Conservation (phyloP, 2,797 vertebrate genomes). For the Australoheros facetus region DNA sequence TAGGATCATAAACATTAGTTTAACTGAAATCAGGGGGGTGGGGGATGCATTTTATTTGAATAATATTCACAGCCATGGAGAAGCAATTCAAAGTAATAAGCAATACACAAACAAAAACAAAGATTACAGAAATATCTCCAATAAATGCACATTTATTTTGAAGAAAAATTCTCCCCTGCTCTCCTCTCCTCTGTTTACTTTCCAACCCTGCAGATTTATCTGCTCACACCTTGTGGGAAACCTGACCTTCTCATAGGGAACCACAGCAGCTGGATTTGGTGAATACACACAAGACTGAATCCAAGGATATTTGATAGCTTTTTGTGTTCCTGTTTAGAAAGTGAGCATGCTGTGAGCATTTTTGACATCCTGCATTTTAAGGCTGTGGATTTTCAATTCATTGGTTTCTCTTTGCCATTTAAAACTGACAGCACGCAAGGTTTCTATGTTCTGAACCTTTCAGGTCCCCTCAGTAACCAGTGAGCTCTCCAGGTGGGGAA, state of each 20-base stretch:
- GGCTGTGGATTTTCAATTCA: background rate
- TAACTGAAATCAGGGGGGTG: background rate
- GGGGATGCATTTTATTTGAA: background rate
- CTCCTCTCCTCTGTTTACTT: background rate
- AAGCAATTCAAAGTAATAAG: background rate
- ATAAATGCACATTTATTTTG: background rate
- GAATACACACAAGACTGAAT: background rate
- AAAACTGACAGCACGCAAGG: background rate
- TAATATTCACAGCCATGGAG: background rate
- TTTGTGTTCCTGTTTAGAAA: background rate
- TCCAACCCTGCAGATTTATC: background rate
- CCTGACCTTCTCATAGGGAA: background rate
- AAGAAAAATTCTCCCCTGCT: background rate
- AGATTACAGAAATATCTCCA: background rate
- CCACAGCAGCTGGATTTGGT: background rate
- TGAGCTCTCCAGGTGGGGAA: constrained; percentile 8
- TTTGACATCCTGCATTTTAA: background rate
- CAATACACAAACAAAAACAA: background rate
- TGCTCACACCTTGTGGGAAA: background rate
- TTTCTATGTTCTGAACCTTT: background rate
- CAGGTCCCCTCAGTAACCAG: background rate
- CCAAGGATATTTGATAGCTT: background rate
- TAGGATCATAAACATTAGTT: background rate
- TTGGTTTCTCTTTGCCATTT: background rate
- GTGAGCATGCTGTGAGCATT: background rate